phyloP scores from a whole-genome alignment of 2,797 vertebrate species.

The Odontamblyopus rebecca region DNA sequence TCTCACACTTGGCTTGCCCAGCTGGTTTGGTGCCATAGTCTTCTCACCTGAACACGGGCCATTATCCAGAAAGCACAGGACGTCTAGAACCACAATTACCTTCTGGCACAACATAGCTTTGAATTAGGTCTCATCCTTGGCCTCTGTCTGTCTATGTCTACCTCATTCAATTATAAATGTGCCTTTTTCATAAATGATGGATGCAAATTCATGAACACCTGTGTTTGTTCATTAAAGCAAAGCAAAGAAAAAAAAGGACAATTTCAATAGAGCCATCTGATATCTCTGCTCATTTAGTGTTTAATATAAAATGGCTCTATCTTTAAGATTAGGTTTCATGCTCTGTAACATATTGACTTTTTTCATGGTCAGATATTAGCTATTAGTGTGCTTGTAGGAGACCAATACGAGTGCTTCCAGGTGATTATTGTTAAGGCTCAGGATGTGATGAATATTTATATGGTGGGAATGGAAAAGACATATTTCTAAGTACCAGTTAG shows the following conservation, averaged over 20 bases:
- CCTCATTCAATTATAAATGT: constrained; percentile 23
- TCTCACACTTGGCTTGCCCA: constrained; percentile 46
- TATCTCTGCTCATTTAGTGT: constrained; percentile 35
- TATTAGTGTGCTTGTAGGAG: background rate
- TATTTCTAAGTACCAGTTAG: background rate
- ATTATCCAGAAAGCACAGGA: constrained; percentile 55
- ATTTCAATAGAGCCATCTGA: constrained; percentile 23
- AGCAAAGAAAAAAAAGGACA: background rate
- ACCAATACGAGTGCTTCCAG: background rate
- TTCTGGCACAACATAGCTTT: constrained; percentile 49
- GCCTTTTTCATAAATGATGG: constrained; percentile 29
- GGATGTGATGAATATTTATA: background rate
- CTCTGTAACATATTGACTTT: constrained; percentile 10
- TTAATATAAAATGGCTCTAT: constrained; percentile 27
- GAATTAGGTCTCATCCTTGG: constrained; percentile 44
- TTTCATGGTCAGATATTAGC: background rate
- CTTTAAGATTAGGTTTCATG: constrained; percentile 33
- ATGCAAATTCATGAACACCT: constrained; percentile 62
- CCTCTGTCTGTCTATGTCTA: constrained; percentile 24
- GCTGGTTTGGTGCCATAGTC: constrained; percentile 57
- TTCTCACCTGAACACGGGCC: constrained; percentile 59
- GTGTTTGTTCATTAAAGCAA: constrained; percentile 72
- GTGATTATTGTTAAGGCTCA: background rate
- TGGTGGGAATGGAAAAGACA: background rate
- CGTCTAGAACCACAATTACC: constrained; percentile 49